Percentiles rank a stretch among this genome's conserved stretches.
phyloP scores from a whole-genome alignment of 2,113 vertebrate genomes.

The Sylvietta virens region DNA sequence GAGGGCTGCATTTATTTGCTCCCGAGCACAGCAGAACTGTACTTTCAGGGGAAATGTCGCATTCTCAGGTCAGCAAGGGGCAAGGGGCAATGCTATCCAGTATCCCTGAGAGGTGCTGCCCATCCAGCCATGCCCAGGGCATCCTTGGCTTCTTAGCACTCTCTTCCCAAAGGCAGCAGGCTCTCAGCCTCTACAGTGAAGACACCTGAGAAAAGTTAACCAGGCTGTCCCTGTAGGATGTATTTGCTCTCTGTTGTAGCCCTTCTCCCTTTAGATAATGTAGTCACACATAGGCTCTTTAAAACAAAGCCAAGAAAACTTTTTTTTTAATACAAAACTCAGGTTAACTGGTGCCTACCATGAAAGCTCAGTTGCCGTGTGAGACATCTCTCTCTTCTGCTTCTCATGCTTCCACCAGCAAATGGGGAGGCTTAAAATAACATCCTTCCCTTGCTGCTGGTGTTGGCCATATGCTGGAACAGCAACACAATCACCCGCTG shows the following conservation, averaged over 20 bases:
- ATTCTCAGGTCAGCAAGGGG: neutral
- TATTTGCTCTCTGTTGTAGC: neutral
- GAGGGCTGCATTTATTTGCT: neutral
- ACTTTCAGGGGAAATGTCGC: neutral
- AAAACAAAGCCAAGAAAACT: neutral
- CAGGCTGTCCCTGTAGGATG: neutral
- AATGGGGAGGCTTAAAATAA: conserved; percentile 21
- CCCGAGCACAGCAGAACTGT: rapidly evolving
- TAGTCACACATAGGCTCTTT: neutral
- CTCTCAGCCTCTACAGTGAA: neutral
- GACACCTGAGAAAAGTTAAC: neutral
- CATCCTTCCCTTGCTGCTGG: neutral
- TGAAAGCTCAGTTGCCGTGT: neutral
- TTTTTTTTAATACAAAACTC: neutral
- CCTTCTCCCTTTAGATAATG: neutral
- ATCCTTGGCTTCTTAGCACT: neutral
- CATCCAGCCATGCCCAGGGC: neutral
- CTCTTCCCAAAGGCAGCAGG: neutral
- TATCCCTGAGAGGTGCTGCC: neutral
- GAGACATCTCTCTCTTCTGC: neutral
- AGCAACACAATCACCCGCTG: neutral
- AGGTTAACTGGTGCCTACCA: neutral
- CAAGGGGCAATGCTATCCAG: neutral
- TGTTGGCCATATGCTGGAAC: neutral
- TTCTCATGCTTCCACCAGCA: neutral